Evolutionary conservation across 2,113 vertebrate species (phyloP).

Genomic region (Pygoscelis adeliae): DNA sequence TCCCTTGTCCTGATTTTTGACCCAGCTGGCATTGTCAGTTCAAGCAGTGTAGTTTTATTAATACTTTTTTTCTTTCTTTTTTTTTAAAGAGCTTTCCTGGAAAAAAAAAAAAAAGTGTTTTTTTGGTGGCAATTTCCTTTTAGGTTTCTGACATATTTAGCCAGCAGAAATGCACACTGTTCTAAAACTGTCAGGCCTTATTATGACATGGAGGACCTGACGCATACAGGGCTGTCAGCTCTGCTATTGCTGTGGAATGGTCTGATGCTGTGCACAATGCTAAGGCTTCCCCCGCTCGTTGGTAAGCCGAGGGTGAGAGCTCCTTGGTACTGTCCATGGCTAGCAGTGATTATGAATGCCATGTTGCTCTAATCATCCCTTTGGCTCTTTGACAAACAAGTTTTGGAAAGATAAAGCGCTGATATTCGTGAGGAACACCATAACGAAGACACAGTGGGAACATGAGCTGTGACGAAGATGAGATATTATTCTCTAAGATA

Average conservation of each 20-base stretch:
- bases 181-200: slow-evolving; percentile 16
- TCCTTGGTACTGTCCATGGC: background rate
- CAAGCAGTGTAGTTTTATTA: background rate
- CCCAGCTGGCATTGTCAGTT: background rate
- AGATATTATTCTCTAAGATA: background rate
- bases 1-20: background rate
- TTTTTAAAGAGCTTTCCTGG: background rate
- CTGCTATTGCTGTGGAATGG: background rate
- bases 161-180: background rate
- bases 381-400: background rate
- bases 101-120: no score
- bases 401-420: background rate
- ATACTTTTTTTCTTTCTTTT: background rate
- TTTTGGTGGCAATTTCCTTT: background rate
- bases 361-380: background rate
- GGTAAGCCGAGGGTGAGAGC: background rate
- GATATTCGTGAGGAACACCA: background rate
- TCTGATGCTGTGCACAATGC: no score
- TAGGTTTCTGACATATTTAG: slow-evolving; percentile 4
- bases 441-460: background rate
- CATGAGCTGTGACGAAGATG: background rate
- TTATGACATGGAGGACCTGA: background rate
- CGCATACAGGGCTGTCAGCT: background rate
- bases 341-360: background rate
- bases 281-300: background rate